Conservation (phyloP, 2,888 invertebrate species). For the Slavum lentiscoides region DNA sequence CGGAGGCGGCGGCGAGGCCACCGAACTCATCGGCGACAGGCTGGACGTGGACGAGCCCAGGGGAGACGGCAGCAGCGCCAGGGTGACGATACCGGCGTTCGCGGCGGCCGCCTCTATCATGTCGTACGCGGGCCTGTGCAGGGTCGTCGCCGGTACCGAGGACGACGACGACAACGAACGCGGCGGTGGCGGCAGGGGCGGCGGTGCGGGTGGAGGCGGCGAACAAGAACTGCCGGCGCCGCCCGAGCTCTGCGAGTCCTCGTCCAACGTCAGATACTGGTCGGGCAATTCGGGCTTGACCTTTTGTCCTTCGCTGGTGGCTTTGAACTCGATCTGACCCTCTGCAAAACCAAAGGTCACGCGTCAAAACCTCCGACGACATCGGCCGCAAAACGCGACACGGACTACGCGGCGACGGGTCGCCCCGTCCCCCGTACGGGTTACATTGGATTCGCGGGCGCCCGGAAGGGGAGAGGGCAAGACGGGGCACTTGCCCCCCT, state of each 20-base stretch:
- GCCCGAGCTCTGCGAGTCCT: constrained; percentile 84
- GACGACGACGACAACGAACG: constrained; percentile 19
- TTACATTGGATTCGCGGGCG: background rate
- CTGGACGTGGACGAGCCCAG: constrained; percentile 69
- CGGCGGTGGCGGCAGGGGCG: constrained; percentile 54
- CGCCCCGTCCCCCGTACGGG: too few relatives aligned
- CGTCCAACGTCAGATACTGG: constrained; percentile 84
- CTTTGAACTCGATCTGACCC: constrained; percentile 88
- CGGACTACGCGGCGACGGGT: background rate
- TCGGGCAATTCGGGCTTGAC: constrained; percentile 83
- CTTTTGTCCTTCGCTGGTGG: constrained; percentile 86
- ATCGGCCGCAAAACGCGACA: background rate
- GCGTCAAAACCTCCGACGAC: background rate
- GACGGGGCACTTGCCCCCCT: too few relatives aligned
- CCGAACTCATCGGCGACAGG: constrained; percentile 60
- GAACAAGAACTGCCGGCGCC: constrained; percentile 54
- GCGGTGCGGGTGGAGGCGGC: constrained; percentile 57
- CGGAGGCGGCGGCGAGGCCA: constrained; percentile 61
- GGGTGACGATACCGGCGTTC: constrained; percentile 71
- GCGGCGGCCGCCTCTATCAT: constrained; percentile 68
- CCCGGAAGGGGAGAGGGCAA: too few relatives aligned
- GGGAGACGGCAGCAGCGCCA: constrained; percentile 64
- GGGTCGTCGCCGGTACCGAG: constrained; percentile 6
- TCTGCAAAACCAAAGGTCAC: constrained; percentile 62
- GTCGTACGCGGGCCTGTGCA: constrained; percentile 58